These are phyloP conservation scores for Anas flavirostris DNA, from an alignment of 2,797 vertebrate genomes.

Conservation along the genomic window DNA sequence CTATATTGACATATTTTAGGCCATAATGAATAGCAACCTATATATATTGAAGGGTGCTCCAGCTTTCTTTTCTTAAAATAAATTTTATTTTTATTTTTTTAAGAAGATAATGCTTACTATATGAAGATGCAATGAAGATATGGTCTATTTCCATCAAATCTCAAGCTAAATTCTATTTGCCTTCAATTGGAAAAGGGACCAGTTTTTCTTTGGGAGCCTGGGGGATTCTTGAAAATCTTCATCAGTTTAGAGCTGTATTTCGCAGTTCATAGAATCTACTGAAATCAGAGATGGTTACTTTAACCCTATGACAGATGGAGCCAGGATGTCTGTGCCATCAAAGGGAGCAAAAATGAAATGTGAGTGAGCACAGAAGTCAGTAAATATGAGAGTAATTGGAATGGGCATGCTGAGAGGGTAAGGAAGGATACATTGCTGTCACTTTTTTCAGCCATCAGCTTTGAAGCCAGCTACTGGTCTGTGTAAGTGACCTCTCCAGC, in stretches of 20 bases:
- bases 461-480: conserved; percentile 73
- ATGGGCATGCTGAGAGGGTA: background rate
- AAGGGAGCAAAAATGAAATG: conserved; percentile 67
- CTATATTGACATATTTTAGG: background rate
- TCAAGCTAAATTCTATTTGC: background rate
- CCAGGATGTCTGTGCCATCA: conserved; percentile 72
- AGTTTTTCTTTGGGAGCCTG: background rate
- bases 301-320: conserved; percentile 73
- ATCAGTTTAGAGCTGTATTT: conserved; percentile 15
- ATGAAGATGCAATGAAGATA: background rate
- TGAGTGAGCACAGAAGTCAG: conserved; percentile 48
- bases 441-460: conserved; percentile 40
- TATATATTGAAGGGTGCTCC: background rate
- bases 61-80: background rate
- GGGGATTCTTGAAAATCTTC: background rate
- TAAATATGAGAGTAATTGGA: conserved; percentile 69
- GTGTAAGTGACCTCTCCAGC: conserved; percentile 57
- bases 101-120: background rate
- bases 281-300: conserved; percentile 73
- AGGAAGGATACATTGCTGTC: conserved; percentile 44
- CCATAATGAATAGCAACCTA: background rate
- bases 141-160: background rate
- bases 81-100: background rate
- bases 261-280: conserved; percentile 56
- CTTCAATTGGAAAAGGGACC: background rate